Percentiles rank a stretch among this genome's conserved stretches.
These are phyloP conservation scores for Luffia ferchaultella DNA, from an alignment of 2,888 invertebrate species.

Conservation along the genomic window DNA sequence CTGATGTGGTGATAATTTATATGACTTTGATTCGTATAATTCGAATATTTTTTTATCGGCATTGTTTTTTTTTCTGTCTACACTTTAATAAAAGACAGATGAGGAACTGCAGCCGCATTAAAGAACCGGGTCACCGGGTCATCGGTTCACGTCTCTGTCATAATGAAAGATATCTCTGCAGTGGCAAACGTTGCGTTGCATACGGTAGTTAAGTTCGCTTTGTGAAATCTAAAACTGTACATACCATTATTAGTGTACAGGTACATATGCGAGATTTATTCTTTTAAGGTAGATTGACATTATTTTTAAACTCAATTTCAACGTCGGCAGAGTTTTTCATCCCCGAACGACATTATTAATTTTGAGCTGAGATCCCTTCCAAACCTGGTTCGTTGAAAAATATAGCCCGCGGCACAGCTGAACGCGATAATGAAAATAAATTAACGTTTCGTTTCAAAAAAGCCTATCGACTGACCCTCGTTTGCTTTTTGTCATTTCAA, in stretches of 20 bases:
- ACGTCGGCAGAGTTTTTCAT: slow-evolving; percentile 16
- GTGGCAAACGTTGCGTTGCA: slow-evolving; percentile 37
- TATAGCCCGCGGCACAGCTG: slow-evolving; percentile 28
- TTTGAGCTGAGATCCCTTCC: slow-evolving; percentile 25
- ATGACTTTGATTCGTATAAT: too few relatives aligned
- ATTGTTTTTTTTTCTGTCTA: too few relatives aligned
- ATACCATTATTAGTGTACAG: slow-evolving; percentile 14
- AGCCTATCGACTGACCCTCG: neutral
- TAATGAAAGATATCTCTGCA: slow-evolving; percentile 57
- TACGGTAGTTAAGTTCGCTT: slow-evolving; percentile 31
- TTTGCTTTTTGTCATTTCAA: neutral
- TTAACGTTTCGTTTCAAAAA: slow-evolving; percentile 19
- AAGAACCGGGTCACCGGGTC: slow-evolving; percentile 55
- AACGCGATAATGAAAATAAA: slow-evolving; percentile 44
- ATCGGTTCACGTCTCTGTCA: slow-evolving; percentile 45
- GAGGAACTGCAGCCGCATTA: slow-evolving; percentile 33
- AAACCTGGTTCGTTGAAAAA: slow-evolving; percentile 28
- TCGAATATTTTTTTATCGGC: too few relatives aligned
- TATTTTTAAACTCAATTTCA: neutral
- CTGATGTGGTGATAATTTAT: too few relatives aligned
- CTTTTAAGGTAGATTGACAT: neutral
- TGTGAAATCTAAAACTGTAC: slow-evolving; percentile 1
- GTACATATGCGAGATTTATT: neutral
- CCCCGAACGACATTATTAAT: slow-evolving; percentile 26
- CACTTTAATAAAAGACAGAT: too few relatives aligned